Percentiles rank a stretch among this genome's conserved stretches.
Evolutionary conservation across 2,888 invertebrate species (phyloP).

Genomic region (Coelinius sp.): DNA sequence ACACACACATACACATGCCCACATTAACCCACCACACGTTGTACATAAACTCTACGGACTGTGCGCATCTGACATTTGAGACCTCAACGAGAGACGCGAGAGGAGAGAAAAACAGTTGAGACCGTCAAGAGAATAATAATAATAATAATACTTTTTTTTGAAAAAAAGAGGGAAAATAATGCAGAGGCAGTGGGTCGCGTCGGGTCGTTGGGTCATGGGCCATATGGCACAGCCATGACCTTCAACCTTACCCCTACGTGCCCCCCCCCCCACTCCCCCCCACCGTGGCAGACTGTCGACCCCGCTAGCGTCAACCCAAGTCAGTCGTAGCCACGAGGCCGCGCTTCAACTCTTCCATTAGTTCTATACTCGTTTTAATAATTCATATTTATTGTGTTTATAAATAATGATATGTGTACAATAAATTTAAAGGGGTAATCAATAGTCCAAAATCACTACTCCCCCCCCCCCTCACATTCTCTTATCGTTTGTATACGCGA

Average conservation of each 20-base stretch:
- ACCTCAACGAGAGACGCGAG: conserved; percentile 7
- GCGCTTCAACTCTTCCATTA: conserved; percentile 25
- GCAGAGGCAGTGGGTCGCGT: conserved; percentile 55
- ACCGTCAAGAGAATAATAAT: conserved; percentile 4
- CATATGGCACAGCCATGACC: conserved; percentile 69
- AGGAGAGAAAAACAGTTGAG: neutral
- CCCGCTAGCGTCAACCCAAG: conserved; percentile 31
- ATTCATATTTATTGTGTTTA: conserved; percentile 31
- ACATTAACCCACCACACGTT: neutral
- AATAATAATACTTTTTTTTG: neutral
- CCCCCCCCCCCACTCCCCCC: conserved; percentile 49
- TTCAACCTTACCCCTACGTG: conserved; percentile 57
- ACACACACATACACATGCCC: neutral
- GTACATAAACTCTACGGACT: conserved; percentile 8
- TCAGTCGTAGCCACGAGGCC: conserved; percentile 47
- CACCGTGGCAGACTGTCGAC: conserved; percentile 21
- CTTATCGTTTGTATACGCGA: neutral
- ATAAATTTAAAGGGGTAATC: no score
- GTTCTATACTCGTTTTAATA: no score
- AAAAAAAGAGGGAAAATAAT: conserved; percentile 32
- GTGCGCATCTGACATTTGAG: conserved; percentile 38
- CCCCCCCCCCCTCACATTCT: neutral
- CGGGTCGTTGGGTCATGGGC: conserved; percentile 65
- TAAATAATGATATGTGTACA: no score
- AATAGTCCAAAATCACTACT: no score